These are phyloP conservation scores for Echiichthys vipera DNA, from an alignment of 2,797 vertebrate species.

Conservation along the genomic window DNA sequence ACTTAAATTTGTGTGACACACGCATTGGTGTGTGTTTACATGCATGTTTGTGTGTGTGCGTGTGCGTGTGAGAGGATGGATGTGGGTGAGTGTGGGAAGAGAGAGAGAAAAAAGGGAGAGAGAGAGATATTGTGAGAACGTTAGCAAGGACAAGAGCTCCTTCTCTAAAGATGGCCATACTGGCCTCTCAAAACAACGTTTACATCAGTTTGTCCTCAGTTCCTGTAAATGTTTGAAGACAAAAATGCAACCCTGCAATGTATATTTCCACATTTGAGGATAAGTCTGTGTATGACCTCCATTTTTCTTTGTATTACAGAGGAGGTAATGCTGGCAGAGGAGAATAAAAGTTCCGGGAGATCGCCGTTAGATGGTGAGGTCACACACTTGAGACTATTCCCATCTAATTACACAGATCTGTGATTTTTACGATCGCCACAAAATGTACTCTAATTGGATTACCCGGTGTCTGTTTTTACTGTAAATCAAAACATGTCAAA, in stretches of 20 bases:
- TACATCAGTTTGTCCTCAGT: constrained; percentile 45
- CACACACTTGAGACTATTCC: constrained; percentile 6
- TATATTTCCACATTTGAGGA: constrained; percentile 26
- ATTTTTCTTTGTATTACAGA: constrained; percentile 83
- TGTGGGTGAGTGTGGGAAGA: constrained; percentile 76
- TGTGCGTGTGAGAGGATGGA: constrained; percentile 20
- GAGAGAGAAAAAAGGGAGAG: constrained; percentile 36
- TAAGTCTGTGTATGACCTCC: constrained; percentile 49
- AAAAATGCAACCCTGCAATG: constrained; percentile 26
- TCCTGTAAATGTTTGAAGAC: constrained; percentile 55
- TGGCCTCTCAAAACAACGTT: constrained; percentile 44
- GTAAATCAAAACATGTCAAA: not conserved
- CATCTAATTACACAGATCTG: not conserved
- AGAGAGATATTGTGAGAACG: constrained; percentile 35
- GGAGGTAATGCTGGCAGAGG: constrained; percentile 99
- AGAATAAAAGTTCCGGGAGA: constrained; percentile 97
- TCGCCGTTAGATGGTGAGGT: constrained; percentile 96
- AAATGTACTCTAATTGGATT: not conserved
- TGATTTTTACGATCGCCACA: not conserved
- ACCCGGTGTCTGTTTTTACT: not conserved
- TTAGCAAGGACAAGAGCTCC: constrained; percentile 57
- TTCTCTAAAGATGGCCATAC: constrained; percentile 65
- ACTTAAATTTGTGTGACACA: constrained; percentile 75
- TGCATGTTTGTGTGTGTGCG: constrained; percentile 28
- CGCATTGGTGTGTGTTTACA: constrained; percentile 38